Evolutionary conservation across 2,113 vertebrate genomes (phyloP), one percentile per base, ranked within the genome.

Genomic region (Euleptes europaea): DNA sequence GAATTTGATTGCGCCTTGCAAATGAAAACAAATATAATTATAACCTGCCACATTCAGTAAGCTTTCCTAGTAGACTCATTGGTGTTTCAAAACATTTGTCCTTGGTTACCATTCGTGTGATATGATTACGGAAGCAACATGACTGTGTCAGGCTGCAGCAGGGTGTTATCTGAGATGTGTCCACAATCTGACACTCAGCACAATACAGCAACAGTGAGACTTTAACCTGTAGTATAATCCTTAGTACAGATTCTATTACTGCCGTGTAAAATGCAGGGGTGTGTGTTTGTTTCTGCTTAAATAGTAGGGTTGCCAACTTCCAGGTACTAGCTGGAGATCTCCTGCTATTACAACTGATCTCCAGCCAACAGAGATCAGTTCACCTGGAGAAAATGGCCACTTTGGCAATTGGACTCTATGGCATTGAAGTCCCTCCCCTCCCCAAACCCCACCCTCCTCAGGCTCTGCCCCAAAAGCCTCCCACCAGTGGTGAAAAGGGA

Each of bases 181-280:
- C 47, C 47, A 49, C 33, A 51, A 65, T 40, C 4, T 6, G n/a
- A 73, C 76, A 83, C 76, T 74, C 1, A 84, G 85, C 80, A 80
- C 17, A 57, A 71, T 66, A 78, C 82, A 87, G 57, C 63, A 89
- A 67, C 19, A 51, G 13, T 86, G 2, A 81, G 35, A 42, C 19
- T 80, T 82, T 86, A 76, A 42, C 33, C 87, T 3, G 31, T 14
- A 44, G 83, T 86, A 80, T 13, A 78, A 6, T 78, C 78, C 21
- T 72, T 83, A 87, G 35, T 67, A 54, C 71, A 83, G 70, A 26
- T n/a, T 86, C 38, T 69, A 40, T 79, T 33, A 13, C 14, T 63
- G 67, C 13, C 78, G 5, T 3, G 17, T 2, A 0, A 2, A 4
- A 28, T 40, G 19, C 31, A 40, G 42, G 1, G 71, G 1, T 47